Base-by-base conservation (phyloP, 2,113 vertebrate genomes). In the Myotis brandtii region DNA sequence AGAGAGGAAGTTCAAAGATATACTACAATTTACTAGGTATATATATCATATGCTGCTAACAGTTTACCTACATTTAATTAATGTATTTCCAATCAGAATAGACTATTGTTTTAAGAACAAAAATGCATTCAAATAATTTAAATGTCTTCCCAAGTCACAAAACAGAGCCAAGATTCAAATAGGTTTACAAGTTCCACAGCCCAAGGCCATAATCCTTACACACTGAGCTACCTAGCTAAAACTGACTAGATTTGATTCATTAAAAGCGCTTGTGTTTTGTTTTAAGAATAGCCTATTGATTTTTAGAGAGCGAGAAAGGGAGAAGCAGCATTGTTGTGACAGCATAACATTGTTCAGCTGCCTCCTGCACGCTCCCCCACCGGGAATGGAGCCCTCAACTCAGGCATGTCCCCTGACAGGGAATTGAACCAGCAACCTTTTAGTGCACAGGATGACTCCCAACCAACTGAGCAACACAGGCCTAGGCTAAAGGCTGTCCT, bases 61-160 rank as follows among this genome's bases (percentile, higher is more conserved):
- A 84, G 72, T 77, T 93, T 84, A 66, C 7, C 66, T 66, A 54
- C 1, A 89, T 75, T 52, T 85, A 83, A 25, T 18, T 72, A 46
- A 77, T 40, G 72, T 70, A 91, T 27, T 52, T n/a, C 54, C 52
- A 54, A 59, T 66, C 46, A 77, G 75, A 81, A 89, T 1, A n/a
- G 43, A 21, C 30, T 52, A 34, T 80, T 50, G 4, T 43, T 77
- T 86, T 73, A 86, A 16, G 54, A 50, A 77, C 6, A 82, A 85
- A 82, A 93, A 64, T 52, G 6, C 6, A 86, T 8, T 84, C 79
- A 69, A 96, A 48, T 72, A 85, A 87, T 37, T 94, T 89, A 94
- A 94, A 89, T 30, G 7, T 91, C n/a, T 76, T 86, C 52, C 69
- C 30, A 69, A 95, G 27, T 48, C 77, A 93, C 14, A 89, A 56